Evolutionary conservation across 2,113 vertebrate species (phyloP), one percentile per base, ranked within the genome.

Genomic region (Tapirus terrestris): DNA sequence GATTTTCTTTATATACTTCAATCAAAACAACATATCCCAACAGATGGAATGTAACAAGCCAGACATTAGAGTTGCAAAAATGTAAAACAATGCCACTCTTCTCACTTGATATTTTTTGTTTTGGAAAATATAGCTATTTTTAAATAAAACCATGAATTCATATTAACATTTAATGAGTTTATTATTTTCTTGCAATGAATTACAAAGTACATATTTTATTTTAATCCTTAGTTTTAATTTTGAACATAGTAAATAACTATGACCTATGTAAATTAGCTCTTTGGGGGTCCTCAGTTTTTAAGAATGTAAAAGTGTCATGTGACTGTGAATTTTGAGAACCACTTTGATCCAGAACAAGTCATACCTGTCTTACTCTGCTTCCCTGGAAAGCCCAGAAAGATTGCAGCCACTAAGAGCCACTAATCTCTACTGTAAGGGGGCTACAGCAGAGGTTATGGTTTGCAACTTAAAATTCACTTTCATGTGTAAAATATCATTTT

Each of bases 1-100:
- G n/a, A 58, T 94, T 97, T 96, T 82, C 58, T 87, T 94, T 23
- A 14, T 14, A 65, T 43, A 75, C 25, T 83, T 94, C 86, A 92
- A 48, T 31, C 17, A 45, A 81, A 95, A 79, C 68, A 73, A 48
- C 9, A 3, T 29, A 90, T 75, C 27, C 36, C 58, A 87, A 68
- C 53, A 86, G 63, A 90, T 1, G 58, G 56, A 77, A 61, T 79
- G 23, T 33, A 61, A 31, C 79, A 43, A 94, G 27, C 13, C 25
- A 94, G 60, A 94, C 4, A 65, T 36, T 65, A 68, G 2, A 84
- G 39, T 1, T 45, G 18, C 5, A 56, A 76, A 95, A 91, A 72
- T 70, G 20, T 93, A 81, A 72, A 92, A 80, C 1, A 80, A 45
- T 33, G 10, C 18, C n/a, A 93, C 6, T 75, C 58, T 87, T 94